These are phyloP conservation scores for Drosophila leonis DNA, from an alignment of 2,888 invertebrate genomes.

Conservation along the genomic window DNA sequence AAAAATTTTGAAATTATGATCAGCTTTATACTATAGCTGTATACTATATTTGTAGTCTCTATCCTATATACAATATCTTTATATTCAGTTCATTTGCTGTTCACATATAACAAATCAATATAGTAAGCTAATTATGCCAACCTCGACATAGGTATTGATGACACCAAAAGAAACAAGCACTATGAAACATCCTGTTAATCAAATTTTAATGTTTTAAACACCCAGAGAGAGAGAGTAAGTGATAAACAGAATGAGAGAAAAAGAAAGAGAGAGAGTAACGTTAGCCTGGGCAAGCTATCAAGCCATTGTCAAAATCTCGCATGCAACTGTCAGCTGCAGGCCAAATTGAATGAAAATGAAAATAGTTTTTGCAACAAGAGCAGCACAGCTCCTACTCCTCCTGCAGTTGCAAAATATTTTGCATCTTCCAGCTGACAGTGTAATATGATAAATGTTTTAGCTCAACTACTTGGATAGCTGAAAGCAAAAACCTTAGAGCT, in stretches of 20 bases:
- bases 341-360: constrained; percentile 42
- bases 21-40: too few relatives aligned
- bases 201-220: not conserved
- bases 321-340: constrained; percentile 55
- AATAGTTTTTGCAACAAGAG: constrained; percentile 33
- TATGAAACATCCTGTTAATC: not conserved
- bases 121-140: not conserved
- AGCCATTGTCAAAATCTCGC: constrained; percentile 39
- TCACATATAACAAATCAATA: not conserved
- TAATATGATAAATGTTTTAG: constrained; percentile 28
- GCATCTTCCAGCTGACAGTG: constrained; percentile 6
- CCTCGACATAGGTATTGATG: not conserved
- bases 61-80: too few relatives aligned
- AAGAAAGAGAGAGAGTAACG: not conserved
- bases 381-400: not conserved
- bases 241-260: not conserved
- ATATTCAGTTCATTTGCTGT: too few relatives aligned
- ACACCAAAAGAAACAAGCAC: too few relatives aligned
- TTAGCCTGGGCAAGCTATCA: not conserved
- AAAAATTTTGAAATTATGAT: too few relatives aligned
- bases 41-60: too few relatives aligned
- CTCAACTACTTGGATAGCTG: constrained; percentile 32
- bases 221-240: not conserved
- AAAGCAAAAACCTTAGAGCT: not conserved
- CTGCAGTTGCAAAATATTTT: not conserved